Base-by-base conservation (phyloP, 2,797 vertebrate genomes). In the Novumbra hubbsi region DNA sequence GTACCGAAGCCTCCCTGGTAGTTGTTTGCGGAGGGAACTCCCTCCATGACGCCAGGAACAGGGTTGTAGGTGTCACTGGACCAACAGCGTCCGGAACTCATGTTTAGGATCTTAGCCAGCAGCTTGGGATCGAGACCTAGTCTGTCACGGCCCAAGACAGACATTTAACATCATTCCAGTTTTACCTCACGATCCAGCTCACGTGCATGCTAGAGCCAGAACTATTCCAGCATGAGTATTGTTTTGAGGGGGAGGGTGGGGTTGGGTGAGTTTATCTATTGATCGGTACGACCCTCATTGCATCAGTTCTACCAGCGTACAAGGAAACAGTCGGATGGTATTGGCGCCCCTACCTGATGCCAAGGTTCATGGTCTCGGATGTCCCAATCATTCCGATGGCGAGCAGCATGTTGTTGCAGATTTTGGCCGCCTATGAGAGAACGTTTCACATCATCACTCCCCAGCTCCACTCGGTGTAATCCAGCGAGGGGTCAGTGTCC, bases 41-140 rank as follows among this genome's bases (percentile, higher is more conserved):
- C 97, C 86, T 97, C 97, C 98, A 99, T 98, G 81, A 99, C 98
- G 64, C 98, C 98, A n/a, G 98, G 98, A 38, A 99, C 97, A n/a
- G 98, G 97, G 88, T 99, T 99, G 79, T 99, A 99, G 0, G 96
- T 96, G 86, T 99, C 97, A 77, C 97, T 99, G 88, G 98, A 98
- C 98, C 98, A 99, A 85, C 98, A 99, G 28, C 97, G 96, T 74
- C 98, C 97, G 65, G 97, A 99, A 81, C 98, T 99, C 96, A 99
- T 99, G 91, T 99, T 99, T 78, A 99, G 88, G 84, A 99, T 97
- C 94, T 96, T 94, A 70, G 98, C 93, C 94, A 99, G 85, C 50
- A 99, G 95, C 88, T 98, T 97, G 49, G 97, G 97, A 89, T 99
- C 98, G 86, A 99, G 96, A 75, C 98, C 98, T 88, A 98, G 94